Base-by-base conservation (phyloP, 2,113 vertebrate genomes). In the Tenrec ecaudatus region DNA sequence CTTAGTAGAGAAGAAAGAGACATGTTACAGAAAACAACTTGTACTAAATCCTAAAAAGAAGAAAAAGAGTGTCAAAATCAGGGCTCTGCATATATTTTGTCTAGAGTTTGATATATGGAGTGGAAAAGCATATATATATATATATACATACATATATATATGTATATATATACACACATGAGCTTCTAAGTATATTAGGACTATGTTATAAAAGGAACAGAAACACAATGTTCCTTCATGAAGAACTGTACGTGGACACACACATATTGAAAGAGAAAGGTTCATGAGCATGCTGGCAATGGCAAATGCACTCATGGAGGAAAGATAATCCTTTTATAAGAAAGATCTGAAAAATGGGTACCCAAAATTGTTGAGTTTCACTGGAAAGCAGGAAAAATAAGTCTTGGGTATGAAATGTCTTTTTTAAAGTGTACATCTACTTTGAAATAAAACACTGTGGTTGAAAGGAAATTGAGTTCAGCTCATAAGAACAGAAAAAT, bases 401-500 rank as follows among this genome's bases (percentile, higher is more conserved):
- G 1, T 43, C 11, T 68, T 71, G 53, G 88, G 33, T 38, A 66
- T 81, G 15, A 73, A 40, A 86, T 91, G 58, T 4, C 29, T 86
- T 40, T 89, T 91, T 62, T 78, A 14, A 86, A 89, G 33, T 31
- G 33, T 15, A 90, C 31, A 77, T 81, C 22, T 12, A 60, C 4
- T 38, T 11, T 62, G 73, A 33, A 82, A 78, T 3, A 4, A 80
- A 53, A 47, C 66, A 68, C 14, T 77, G 8, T 14, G 73, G 1
- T 73, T 90, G 29, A 25, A 84, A 58, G n/a, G 81, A 43, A 93
- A 68, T 53, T 53, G 47, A 53, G 47, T 23, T 87, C 36, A 83
- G 68, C 40, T 86, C n/a, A 87, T 47, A 84, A 71, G 47, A 84
- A 69, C 25, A 82, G 27, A 86, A 29, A 94, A 71, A 47, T 40